Evolutionary conservation across 2,113 vertebrate species (phyloP), one percentile per base, ranked within the genome.

Genomic region (Propithecus coquereli): DNA sequence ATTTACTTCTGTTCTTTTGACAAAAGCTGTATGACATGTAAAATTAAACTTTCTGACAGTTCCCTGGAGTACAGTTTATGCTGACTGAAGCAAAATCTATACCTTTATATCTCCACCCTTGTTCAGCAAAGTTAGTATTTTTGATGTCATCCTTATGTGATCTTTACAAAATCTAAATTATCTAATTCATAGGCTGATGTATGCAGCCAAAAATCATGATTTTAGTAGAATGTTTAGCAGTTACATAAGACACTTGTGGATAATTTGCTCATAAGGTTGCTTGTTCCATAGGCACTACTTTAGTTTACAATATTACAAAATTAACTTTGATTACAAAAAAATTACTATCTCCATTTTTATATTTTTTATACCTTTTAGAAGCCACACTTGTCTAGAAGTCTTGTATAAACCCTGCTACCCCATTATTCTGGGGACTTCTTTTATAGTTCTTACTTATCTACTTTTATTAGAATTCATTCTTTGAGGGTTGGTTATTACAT

Each of bases 391-490:
- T 47, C 63, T 50, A 79, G 59, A 86, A 30, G 34, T 83, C 34
- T 93, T 43, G 12, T 20, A 71, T 79, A 88, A 88, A 76, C 76
- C 37, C 71, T 91, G 18, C 40, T 88, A 2, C 25, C 12, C 87
- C 45, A 43, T 82, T 85, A 22, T 92, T 95, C 68, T 20, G 80
- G 83, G n/a, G 54, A 63, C 65, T 73, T 80, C 40, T 8, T 92
- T 95, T 32, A 18, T 63, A 90, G 34, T 40, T 84, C 40, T 95
- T 93, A 94, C 40, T 61, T 68, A 43, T 1, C 73, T 76, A 32
- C 63, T 73, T 87, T 74, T 91, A 47, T 45, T 88, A 85, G 65
- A 74, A 66, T 83, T 97, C 61, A 89, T 94, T 85, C 50, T 94
- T 84, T 63, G 83, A 85, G 57, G 71, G 18, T 91, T 92, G 54